phyloP scores from a whole-genome alignment of 2,113 vertebrate genomes.

The Tilapia sparmanii region DNA sequence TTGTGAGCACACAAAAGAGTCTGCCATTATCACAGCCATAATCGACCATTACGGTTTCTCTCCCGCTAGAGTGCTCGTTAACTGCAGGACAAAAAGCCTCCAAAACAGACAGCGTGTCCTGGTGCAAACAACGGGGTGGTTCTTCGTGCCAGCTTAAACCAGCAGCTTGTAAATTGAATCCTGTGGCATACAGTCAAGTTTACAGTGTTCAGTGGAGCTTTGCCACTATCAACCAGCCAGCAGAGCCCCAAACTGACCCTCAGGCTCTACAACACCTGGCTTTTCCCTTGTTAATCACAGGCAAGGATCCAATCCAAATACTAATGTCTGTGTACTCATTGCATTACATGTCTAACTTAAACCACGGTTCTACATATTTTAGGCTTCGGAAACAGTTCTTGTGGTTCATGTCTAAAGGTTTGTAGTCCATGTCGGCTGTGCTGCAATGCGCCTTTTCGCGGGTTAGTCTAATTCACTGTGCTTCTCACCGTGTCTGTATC shows the following conservation, averaged over 20 bases:
- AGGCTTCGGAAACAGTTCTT: neutral
- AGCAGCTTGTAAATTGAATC: constrained; percentile 69
- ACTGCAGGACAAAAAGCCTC: constrained; percentile 54
- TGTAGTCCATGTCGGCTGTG: neutral
- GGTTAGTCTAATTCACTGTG: constrained; percentile 31
- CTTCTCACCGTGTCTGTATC: constrained; percentile 21
- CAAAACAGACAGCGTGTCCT: constrained; percentile 39
- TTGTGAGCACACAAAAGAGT: constrained; percentile 47
- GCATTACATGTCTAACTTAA: neutral
- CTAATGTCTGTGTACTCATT: constrained; percentile 9
- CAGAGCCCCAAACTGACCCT: constrained; percentile 53
- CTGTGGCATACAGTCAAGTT: constrained; percentile 61
- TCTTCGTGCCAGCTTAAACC: constrained; percentile 51
- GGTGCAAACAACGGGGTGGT: constrained; percentile 48
- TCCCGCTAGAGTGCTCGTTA: constrained; percentile 55
- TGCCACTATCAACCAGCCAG: constrained; percentile 46
- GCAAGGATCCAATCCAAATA: constrained; percentile 44
- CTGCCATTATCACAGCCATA: constrained; percentile 56
- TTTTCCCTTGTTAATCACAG: constrained; percentile 38
- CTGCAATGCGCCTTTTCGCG: neutral
- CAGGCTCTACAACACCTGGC: constrained; percentile 51
- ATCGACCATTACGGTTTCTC: constrained; percentile 53
- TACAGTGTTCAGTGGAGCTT: constrained; percentile 55
- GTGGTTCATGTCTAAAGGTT: neutral
- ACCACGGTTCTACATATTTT: neutral